These are phyloP conservation scores for Prionailurus viverrinus DNA, from an alignment of 2,113 vertebrate species.

Conservation along the genomic window DNA sequence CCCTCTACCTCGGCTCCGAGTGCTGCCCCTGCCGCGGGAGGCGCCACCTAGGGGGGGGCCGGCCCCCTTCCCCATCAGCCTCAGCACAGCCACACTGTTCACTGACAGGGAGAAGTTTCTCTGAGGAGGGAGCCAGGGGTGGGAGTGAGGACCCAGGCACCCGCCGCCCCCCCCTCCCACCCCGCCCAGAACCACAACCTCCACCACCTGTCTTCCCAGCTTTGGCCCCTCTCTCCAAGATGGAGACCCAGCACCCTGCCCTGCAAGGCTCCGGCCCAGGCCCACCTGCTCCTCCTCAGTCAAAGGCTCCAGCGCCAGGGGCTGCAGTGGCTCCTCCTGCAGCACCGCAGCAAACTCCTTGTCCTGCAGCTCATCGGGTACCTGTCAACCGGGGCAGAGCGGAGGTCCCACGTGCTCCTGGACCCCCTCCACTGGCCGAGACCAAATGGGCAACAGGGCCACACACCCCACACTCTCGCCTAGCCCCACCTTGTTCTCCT, in stretches of 20 bases:
- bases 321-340: conserved; percentile 94
- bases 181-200: background rate
- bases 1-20: conserved; percentile 91
- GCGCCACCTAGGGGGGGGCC: conserved; percentile 88
- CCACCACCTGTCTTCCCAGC: background rate
- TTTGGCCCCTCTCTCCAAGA: background rate
- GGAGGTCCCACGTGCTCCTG: background rate
- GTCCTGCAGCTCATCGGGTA: conserved; percentile 95
- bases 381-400: conserved; percentile 79
- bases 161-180: background rate
- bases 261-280: background rate
- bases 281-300: conserved; percentile 96
- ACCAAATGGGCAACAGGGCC: accelerated
- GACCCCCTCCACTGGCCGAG: accelerated
- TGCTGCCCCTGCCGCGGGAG: conserved; percentile 91
- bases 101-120: conserved; percentile 98
- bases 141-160: conserved; percentile 47
- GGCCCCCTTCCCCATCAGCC: conserved; percentile 95
- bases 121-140: conserved; percentile 84
- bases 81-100: conserved; percentile 96
- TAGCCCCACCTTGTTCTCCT: conserved; percentile 93
- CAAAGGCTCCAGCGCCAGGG: conserved; percentile 93
- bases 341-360: conserved; percentile 95
- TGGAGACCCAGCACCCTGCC: background rate
- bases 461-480: accelerated